Percentiles rank a stretch among this genome's conserved stretches.
phyloP scores from a whole-genome alignment of 2,113 vertebrate genomes.

The Motacilla tschutschensis region DNA sequence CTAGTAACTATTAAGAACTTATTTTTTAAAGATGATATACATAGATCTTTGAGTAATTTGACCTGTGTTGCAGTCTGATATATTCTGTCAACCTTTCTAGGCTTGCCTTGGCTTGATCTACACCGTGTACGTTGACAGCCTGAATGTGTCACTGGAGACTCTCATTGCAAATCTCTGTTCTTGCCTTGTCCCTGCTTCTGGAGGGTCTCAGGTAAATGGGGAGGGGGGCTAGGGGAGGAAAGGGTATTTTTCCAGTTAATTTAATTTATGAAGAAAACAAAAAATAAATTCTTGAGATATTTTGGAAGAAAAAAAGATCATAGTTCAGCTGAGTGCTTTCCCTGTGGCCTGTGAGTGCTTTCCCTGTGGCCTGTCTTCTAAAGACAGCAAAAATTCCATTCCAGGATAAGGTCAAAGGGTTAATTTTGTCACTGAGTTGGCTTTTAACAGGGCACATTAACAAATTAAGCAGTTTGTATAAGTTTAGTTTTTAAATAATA shows the following conservation, averaged over 20 bases:
- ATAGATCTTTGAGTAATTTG: not conserved
- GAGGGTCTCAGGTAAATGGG: slow-evolving; percentile 90
- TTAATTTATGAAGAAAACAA: slow-evolving; percentile 71
- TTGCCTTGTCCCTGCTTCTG: slow-evolving; percentile 88
- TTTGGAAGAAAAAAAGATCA: slow-evolving; percentile 56
- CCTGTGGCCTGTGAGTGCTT: slow-evolving; percentile 42
- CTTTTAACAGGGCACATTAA: slow-evolving; percentile 52
- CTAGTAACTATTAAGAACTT: slow-evolving; percentile 1
- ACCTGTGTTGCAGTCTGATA: not conserved
- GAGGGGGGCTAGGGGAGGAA: not conserved
- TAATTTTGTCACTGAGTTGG: slow-evolving; percentile 65
- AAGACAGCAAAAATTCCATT: slow-evolving; percentile 69
- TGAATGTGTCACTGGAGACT: slow-evolving; percentile 88
- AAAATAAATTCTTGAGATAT: slow-evolving; percentile 69
- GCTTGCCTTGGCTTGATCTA: slow-evolving; percentile 95
- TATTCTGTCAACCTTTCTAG: slow-evolving; percentile 66
- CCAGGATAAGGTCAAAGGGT: slow-evolving; percentile 58
- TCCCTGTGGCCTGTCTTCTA: slow-evolving; percentile 54
- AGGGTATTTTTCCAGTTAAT: slow-evolving; percentile 55
- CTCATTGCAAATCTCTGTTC: slow-evolving; percentile 91
- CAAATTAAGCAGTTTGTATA: slow-evolving; percentile 53
- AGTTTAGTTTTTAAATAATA: slow-evolving; percentile 52
- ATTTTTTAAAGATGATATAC: not conserved
- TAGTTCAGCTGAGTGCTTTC: slow-evolving; percentile 57
- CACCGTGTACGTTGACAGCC: slow-evolving; percentile 90